These are phyloP conservation scores for Hipposideros larvatus DNA, from an alignment of 2,797 vertebrate genomes.

Conservation along the genomic window DNA sequence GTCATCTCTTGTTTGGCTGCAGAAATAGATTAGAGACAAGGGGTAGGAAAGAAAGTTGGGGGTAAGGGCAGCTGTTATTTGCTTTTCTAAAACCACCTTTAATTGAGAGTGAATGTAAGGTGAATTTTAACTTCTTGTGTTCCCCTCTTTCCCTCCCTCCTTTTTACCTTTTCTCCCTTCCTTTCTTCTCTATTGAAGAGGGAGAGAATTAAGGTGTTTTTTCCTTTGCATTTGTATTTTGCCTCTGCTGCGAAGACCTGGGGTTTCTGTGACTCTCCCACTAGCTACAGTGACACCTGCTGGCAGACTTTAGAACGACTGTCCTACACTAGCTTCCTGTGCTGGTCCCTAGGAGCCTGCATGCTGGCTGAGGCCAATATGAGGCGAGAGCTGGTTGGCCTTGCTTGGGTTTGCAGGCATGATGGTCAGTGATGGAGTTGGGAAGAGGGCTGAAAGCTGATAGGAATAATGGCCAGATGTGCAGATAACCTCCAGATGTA, in stretches of 20 bases:
- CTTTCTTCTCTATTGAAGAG: background rate
- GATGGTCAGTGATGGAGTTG: background rate
- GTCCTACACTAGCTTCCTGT: background rate
- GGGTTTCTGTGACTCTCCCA: background rate
- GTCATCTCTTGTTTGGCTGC: background rate
- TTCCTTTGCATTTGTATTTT: constrained; percentile 65
- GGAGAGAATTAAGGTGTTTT: background rate
- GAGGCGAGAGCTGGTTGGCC: background rate
- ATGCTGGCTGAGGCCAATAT: background rate
- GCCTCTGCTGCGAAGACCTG: background rate
- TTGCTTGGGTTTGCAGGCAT: background rate
- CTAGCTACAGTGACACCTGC: constrained; percentile 80
- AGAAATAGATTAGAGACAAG: constrained; percentile 1
- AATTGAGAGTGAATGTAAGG: constrained; percentile 15
- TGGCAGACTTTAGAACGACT: constrained; percentile 41
- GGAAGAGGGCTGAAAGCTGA: background rate
- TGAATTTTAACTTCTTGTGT: constrained; percentile 48
- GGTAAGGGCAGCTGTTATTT: background rate
- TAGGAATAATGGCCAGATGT: background rate
- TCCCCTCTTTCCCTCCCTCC: too few relatives aligned
- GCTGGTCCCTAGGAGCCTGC: background rate
- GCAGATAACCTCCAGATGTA: background rate
- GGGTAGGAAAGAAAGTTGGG: background rate
- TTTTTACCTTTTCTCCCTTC: background rate
- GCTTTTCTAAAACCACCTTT: constrained; percentile 62